Evolutionary conservation across 2,797 vertebrate genomes (phyloP), one percentile per base, ranked within the genome.

Genomic region (Enteromius trimaculatus): DNA sequence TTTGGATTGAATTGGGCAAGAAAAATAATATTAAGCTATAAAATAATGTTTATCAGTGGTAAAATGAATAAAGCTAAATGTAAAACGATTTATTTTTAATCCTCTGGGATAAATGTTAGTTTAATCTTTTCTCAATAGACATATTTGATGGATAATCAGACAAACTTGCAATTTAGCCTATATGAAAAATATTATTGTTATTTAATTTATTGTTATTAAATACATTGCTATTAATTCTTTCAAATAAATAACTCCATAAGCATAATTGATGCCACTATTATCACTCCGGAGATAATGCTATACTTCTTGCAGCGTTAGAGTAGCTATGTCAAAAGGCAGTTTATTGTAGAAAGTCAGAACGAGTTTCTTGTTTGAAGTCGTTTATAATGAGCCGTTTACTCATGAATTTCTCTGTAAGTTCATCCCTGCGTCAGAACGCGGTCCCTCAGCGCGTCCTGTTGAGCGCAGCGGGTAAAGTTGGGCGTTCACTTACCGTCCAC

Each of bases 401-500:
- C 14, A 51, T 55, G 42, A 49, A 49, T 16, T 49, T 16, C 42
- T 39, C 2, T 9, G 9, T 58, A 34, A 49, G 42, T 19, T 81
- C 3, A 6, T 16, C 17, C 47, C 29, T 60, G 64, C 23, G 37
- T 83, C 72, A 77, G n/a, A 31, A 0, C 19, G 7, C 5, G 42
- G 19, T 34, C 49, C n/a, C 72, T 19, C 14, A 0, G 11, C 3
- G 62, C 13, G 9, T 62, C 16, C 17, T 1, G 55, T 8, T 23
- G 14, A 44, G 10, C 26, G 11, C 68, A 31, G 44, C 47, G 4
- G 19, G n/a, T 77, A 9, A 71, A 53, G 16, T 14, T 84, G 82
- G 66, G 75, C 82, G 65, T 77, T 74, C 31, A 53, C 82, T 51
- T 29, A 37, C 66, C n/a, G 53, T 26, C 11, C 29, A 4, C 9